Conservation (phyloP, 1,140 invertebrate genomes). For the Pogonomyrmex barbatus region DNA sequence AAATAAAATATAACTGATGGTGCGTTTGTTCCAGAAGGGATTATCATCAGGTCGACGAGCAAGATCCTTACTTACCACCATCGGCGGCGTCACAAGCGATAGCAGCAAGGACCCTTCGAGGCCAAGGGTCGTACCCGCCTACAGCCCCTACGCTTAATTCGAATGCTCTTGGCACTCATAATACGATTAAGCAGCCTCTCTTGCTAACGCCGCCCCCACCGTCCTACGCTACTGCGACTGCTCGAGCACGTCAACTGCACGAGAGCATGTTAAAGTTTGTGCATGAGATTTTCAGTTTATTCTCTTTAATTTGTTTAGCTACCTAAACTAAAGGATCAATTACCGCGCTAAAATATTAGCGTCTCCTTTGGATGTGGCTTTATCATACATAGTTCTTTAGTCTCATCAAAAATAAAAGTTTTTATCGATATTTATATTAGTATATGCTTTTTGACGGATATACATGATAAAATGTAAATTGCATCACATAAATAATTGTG, state of each 20-base stretch:
- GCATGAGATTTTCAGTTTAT: slow-evolving; percentile 83
- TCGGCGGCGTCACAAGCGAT: slow-evolving; percentile 88
- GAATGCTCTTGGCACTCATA: slow-evolving; percentile 86
- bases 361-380: slow-evolving; percentile 69
- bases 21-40: slow-evolving; percentile 88
- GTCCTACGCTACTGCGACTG: slow-evolving; percentile 87
- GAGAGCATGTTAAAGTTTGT: slow-evolving; percentile 87
- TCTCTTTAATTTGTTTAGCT: slow-evolving; percentile 65
- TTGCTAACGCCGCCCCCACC: slow-evolving; percentile 86
- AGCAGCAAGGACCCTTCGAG: slow-evolving; percentile 88
- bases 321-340: slow-evolving; percentile 1
- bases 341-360: slow-evolving; percentile 55
- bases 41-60: slow-evolving; percentile 91
- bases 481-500: slow-evolving; percentile 49
- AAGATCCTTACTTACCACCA: slow-evolving; percentile 90
- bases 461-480: slow-evolving; percentile 20
- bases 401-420: slow-evolving; percentile 32
- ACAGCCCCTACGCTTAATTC: slow-evolving; percentile 86
- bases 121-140: slow-evolving; percentile 89
- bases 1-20: slow-evolving; percentile 30
- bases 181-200: slow-evolving; percentile 87
- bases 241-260: slow-evolving; percentile 86
- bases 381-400: slow-evolving; percentile 57
- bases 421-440: slow-evolving; percentile 54
- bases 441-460: slow-evolving; percentile 39